A percentile compares a stretch with the other conserved stretches of the same genome.
Evolutionary conservation across 2,797 vertebrate genomes (phyloP).

Genomic region (Lateolabrax maculatus): DNA sequence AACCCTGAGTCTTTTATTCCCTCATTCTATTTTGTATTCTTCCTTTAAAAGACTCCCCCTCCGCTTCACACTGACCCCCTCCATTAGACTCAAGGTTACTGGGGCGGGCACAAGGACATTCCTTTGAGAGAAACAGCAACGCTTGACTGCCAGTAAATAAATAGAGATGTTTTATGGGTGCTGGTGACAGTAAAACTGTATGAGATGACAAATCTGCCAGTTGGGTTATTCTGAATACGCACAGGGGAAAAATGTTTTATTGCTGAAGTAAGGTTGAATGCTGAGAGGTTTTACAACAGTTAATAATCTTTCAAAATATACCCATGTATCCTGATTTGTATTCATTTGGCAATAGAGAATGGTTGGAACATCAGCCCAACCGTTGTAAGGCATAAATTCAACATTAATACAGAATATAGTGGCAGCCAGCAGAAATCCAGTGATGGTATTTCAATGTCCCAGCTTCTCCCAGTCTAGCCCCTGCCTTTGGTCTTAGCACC

Average conservation of each 20-base stretch:
- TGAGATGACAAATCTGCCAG: conserved; percentile 72
- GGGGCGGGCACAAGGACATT: conserved; percentile 71
- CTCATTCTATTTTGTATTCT: conserved; percentile 68
- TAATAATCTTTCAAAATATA: conserved; percentile 34
- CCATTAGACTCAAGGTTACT: conserved; percentile 83
- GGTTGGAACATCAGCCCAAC: not conserved
- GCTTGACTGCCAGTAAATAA: conserved; percentile 75
- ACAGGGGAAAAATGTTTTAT: conserved; percentile 50
- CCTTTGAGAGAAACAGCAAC: conserved; percentile 62
- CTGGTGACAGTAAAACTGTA: conserved; percentile 72
- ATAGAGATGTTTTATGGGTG: conserved; percentile 73
- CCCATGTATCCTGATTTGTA: conserved; percentile 15
- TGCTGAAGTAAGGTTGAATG: conserved; percentile 41
- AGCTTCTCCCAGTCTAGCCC: not conserved
- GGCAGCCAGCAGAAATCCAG: not conserved
- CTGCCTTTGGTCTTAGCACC: conserved; percentile 26
- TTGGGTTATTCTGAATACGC: conserved; percentile 40
- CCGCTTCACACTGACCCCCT: conserved; percentile 65
- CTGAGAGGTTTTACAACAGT: conserved; percentile 40
- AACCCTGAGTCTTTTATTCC: conserved; percentile 70
- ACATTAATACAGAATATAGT: not conserved
- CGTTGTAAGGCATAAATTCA: not conserved
- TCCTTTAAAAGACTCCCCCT: conserved; percentile 46
- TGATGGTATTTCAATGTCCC: conserved; percentile 16
- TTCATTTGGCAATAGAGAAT: conserved; percentile 7